Evolutionary conservation across 2,888 invertebrate species (phyloP), one percentile per base, ranked within the genome.

Genomic region (Aphelenchoides bicaudatus): DNA sequence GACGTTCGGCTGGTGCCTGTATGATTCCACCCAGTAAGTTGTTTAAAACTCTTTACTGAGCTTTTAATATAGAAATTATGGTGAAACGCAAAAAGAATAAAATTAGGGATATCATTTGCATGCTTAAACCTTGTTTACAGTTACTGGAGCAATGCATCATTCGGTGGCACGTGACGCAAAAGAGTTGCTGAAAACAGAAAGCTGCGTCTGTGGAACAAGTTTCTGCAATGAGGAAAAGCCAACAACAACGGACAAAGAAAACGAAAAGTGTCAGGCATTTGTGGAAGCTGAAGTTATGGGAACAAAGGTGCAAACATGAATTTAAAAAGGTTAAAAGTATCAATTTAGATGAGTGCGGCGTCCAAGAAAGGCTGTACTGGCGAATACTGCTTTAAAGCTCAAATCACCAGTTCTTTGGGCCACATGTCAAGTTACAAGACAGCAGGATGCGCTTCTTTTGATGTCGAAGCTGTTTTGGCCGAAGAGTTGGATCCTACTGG

Each of bases 61-160:
- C n/a, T n/a, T n/a, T n/a, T n/a, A n/a, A n/a, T n/a, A n/a, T n/a
- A n/a, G n/a, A n/a, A n/a, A n/a, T n/a, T n/a, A n/a, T n/a, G n/a
- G n/a, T n/a, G n/a, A n/a, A n/a, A n/a, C n/a, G n/a, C n/a, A n/a
- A n/a, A n/a, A n/a, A n/a, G n/a, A n/a, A n/a, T n/a, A n/a, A n/a
- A n/a, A n/a, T n/a, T n/a, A n/a, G n/a, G n/a, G n/a, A n/a, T n/a
- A n/a, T n/a, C n/a, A n/a, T n/a, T n/a, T n/a, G n/a, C n/a, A n/a
- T n/a, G n/a, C n/a, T n/a, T n/a, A n/a, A n/a, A n/a, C 23, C 43
- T 6, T 25, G 8, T 21, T 10, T 10, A 21, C 55, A 5, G 65
- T 74, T 34, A 74, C 75, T 10, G 77, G 77, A 38, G 75, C 76
- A 19, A 75, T 77, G 75, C 76, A 76, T 54, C 75, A 76, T 55